These are phyloP conservation scores for Tetramorium bicarinatum DNA, from an alignment of 2,888 invertebrate genomes.

Conservation along the genomic window DNA sequence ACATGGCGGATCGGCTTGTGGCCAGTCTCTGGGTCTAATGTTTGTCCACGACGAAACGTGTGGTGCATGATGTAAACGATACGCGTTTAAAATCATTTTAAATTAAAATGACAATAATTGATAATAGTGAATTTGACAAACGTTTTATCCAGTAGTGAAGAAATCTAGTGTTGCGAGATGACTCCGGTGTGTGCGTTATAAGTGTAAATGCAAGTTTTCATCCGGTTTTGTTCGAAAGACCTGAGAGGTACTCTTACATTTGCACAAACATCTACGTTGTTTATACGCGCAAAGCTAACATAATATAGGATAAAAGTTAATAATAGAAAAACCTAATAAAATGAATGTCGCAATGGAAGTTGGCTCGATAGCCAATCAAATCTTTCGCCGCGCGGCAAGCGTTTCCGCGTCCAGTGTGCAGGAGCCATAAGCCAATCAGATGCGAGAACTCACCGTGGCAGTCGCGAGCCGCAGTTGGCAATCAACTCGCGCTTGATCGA, in stretches of 20 bases:
- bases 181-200: neutral
- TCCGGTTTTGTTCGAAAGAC: neutral
- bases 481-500: neutral
- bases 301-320: neutral
- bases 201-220: neutral
- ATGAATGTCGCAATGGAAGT: constrained; percentile 69
- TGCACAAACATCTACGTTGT: neutral
- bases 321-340: constrained; percentile 37
- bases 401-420: too few species aligned
- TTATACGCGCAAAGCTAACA: neutral
- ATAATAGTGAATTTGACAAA: neutral
- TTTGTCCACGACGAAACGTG: neutral
- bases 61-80: neutral
- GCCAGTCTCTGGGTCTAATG: too few species aligned
- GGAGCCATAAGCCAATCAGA: too few species aligned
- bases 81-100: too few species aligned
- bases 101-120: neutral
- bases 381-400: too few species aligned
- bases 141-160: neutral
- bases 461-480: neutral
- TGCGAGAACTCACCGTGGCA: too few species aligned
- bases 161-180: neutral
- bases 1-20: too few species aligned
- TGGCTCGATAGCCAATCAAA: too few species aligned
- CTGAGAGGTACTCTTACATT: too few species aligned